Evolutionary conservation across 2,797 vertebrate species (phyloP).

Genomic region (Anniella stebbinsi): DNA sequence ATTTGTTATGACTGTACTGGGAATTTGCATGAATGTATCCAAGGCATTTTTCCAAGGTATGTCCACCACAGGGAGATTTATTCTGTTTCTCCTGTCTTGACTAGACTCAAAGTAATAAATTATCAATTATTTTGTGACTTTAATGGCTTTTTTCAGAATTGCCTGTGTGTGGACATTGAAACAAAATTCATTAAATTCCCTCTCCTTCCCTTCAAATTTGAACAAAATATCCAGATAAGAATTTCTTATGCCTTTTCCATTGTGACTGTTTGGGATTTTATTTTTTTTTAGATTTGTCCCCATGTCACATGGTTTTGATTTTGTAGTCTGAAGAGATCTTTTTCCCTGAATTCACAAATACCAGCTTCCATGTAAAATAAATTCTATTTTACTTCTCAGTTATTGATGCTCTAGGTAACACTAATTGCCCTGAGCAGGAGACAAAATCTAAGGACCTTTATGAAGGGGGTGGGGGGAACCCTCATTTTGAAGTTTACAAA

Average conservation of each 20-base stretch:
- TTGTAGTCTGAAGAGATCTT: neutral
- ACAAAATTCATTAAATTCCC: too few relatives aligned
- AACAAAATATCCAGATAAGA: accelerated
- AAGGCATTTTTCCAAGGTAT: neutral
- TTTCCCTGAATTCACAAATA: neutral
- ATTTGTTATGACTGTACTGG: constrained; percentile 15
- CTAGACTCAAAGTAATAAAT: neutral
- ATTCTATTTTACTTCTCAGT: neutral
- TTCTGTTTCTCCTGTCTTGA: neutral
- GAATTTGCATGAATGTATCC: neutral
- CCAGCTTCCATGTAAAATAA: neutral
- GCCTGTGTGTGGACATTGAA: neutral
- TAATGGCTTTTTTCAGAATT: neutral
- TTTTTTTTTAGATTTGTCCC: neutral
- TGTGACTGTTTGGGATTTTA: neutral
- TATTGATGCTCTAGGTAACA: neutral
- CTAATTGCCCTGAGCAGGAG: neutral
- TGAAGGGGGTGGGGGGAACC: neutral
- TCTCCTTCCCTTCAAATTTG: neutral
- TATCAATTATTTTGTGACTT: neutral
- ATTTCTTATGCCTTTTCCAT: neutral
- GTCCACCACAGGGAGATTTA: neutral
- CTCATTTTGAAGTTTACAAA: neutral
- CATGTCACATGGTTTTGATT: neutral
- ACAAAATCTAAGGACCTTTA: neutral